Base-by-base conservation (phyloP, 1,140 invertebrate species). In the Diprion similis region DNA sequence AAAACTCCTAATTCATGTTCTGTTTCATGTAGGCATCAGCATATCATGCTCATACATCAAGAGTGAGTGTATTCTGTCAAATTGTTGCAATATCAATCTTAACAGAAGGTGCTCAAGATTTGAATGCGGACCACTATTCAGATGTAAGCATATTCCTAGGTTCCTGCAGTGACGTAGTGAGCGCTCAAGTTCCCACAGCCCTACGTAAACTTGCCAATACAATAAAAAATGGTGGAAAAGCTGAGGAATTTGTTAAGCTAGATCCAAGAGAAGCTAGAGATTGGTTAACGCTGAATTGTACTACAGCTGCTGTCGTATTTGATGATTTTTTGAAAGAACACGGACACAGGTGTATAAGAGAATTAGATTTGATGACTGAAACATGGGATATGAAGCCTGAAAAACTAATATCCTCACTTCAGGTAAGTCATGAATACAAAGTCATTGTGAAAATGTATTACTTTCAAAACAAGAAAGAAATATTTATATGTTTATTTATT, bases 271-370 rank as follows among this genome's bases (percentile, higher is more conserved):
- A 88, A 0, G 92, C 89, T 13, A 70, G 91, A 17, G 68, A 87
- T 15, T 94, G 92, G 92, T 80, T 95, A 1, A 80, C 89, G 77
- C 79, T 78, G 1, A 89, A 92, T 79, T 87, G 88, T 51, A 88
- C 90, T 6, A 74, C 86, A 71, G 85, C 90, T 8, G 85, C 90
- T 66, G 73, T 82, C 15, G 81, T 89, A 66, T 90, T 94, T 46
- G 76, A 88, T 2, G 76, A 85, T 7, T 95, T 96, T 80, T 83
- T 95, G n/a, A 77, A 90, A n/a, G 86, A 89, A 74, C 93, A 95
- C 80, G 95, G 94, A 1, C 93, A 96, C 83, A 89, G 95, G 76
- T 90, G 91, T 76, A 86, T 94, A 46, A 91, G 92, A 85, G 95
- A 96, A 92, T 90, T 95, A 78, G 94, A 95, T 79, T 80, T 95